These are phyloP conservation scores for Accipiter cooperii DNA, from an alignment of 2,113 vertebrate genomes.

Conservation along the genomic window DNA sequence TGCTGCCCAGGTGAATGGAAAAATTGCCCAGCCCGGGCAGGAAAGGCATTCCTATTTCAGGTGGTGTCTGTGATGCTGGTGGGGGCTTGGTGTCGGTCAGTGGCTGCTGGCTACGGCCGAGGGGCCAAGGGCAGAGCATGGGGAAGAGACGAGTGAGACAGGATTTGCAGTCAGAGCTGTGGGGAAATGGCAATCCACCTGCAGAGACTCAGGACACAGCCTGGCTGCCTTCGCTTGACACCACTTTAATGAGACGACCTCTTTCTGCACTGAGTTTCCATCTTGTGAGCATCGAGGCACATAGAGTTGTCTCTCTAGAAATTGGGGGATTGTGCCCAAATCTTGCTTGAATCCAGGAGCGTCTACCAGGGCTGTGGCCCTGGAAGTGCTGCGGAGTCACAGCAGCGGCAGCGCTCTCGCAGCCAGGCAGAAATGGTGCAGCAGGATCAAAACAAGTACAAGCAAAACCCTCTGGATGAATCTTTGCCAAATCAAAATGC, in stretches of 20 bases:
- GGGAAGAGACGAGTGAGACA: neutral
- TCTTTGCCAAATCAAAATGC: neutral
- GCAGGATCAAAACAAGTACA: neutral
- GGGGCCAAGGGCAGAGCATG: neutral
- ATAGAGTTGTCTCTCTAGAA: neutral
- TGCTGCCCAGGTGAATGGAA: too few species aligned
- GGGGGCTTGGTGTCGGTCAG: neutral
- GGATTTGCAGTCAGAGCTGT: neutral
- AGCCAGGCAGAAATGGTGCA: neutral
- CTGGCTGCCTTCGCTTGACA: too few species aligned
- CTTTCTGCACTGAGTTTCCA: neutral
- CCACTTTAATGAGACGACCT: rapidly evolving
- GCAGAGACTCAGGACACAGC: neutral
- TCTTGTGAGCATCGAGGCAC: neutral
- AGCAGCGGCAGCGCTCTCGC: neutral
- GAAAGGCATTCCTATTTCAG: neutral
- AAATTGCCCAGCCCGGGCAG: neutral
- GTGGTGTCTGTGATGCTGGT: neutral
- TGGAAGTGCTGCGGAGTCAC: neutral
- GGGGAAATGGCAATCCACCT: neutral
- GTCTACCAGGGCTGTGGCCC: neutral
- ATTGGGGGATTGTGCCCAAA: neutral
- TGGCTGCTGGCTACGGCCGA: neutral
- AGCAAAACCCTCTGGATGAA: neutral
- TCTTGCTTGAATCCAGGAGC: neutral